Base-by-base conservation (phyloP, 2,888 invertebrate species). In the Mermis nigrescens region DNA sequence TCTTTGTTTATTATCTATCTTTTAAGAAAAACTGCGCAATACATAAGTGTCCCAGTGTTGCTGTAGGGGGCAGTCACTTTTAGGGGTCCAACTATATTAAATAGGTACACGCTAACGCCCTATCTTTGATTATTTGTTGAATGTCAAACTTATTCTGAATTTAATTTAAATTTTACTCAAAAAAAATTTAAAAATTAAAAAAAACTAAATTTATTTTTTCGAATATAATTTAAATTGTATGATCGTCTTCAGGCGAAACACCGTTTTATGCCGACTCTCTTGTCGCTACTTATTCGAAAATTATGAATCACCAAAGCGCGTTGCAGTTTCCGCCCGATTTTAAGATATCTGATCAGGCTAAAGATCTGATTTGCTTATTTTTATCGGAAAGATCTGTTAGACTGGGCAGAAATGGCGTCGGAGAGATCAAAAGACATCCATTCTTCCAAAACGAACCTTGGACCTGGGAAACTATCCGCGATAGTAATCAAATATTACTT, bases 231-330 rank as follows among this genome's bases (percentile, higher is more conserved):
- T 7, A 7, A 4, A 22, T 31, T 31, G 31, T 55, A 3, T 31
- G 4, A 27, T 15, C n/a, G n/a, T 60, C 26, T 68, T 46, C 64
- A 75, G 79, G 79, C 4, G 98, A 99, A 75, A 92, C 98, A 15
- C 98, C 98, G 0, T 98, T 98, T 77, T 95, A 90, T 76, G 95
- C 95, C 1, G 98, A 98, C 74, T 92, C 94, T 63, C 81, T 99
- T 68, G 88, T 95, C 51, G 91, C 91, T 59, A 98, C 95, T 1
- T 98, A 98, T 74, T 89, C 91, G 63, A 94, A 94, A 77, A 98
- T 98, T 67, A 95, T 98, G 94, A 91, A 95, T 75, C 92, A 95
- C 74, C 85, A 89, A 74, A 92, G 89, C 71, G 88, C 92, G 27
- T 79, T 99, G 60, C 83, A 83, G 65, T 98, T 98, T 76, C 95